Evolutionary conservation across 1,140 invertebrate genomes (phyloP).

Genomic region (Drosophila azteca): DNA sequence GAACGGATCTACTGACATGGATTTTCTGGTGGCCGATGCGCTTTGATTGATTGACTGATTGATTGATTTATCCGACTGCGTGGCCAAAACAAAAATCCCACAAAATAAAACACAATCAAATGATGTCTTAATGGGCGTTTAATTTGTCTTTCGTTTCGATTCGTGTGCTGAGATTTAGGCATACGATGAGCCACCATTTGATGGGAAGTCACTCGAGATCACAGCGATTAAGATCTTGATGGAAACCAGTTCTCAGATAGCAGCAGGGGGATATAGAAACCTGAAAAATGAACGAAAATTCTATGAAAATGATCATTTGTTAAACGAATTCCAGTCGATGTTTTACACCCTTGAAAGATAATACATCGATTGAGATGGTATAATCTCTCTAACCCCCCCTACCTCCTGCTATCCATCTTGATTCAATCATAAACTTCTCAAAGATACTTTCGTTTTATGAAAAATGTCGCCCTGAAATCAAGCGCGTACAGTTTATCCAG

Average conservation of each 20-base stretch:
- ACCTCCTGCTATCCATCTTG: too few species aligned
- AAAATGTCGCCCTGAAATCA: slow-evolving; percentile 15
- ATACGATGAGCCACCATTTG: slow-evolving; percentile 10
- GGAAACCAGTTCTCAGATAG: too few species aligned
- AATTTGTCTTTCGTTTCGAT: slow-evolving; percentile 37
- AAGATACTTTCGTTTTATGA: not conserved
- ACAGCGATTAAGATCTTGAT: not conserved
- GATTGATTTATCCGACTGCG: slow-evolving; percentile 42
- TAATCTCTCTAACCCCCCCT: too few species aligned
- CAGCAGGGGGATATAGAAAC: too few species aligned
- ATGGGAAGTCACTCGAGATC: not conserved
- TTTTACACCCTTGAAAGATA: too few species aligned
- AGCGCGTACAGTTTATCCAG: slow-evolving; percentile 40
- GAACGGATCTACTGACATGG: slow-evolving; percentile 58
- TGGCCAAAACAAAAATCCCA: slow-evolving; percentile 19
- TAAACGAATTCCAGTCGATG: too few species aligned
- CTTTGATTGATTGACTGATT: slow-evolving; percentile 49
- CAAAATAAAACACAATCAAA: slow-evolving; percentile 19
- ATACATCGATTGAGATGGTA: too few species aligned
- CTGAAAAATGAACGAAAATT: too few species aligned
- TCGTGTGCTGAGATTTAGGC: slow-evolving; percentile 1
- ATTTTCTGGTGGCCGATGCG: slow-evolving; percentile 40
- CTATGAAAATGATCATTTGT: too few species aligned
- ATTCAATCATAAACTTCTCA: too few species aligned
- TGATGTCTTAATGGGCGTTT: slow-evolving; percentile 70